phyloP scores from a whole-genome alignment of 2,797 vertebrate genomes.

The Spondyliosoma cantharus region DNA sequence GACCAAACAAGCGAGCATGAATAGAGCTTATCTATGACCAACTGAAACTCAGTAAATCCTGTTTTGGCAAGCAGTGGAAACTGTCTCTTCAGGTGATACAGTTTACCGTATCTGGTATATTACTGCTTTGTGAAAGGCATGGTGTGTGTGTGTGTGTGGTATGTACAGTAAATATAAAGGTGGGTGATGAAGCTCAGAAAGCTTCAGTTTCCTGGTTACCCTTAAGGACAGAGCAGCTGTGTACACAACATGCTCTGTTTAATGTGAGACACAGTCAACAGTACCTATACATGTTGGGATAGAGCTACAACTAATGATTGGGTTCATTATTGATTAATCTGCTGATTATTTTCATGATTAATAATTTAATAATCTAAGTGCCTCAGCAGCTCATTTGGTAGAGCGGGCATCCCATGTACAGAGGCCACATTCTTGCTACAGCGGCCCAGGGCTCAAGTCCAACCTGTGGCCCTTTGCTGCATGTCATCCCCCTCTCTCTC shows the following conservation, averaged over 20 bases:
- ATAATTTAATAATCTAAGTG: too few relatives aligned
- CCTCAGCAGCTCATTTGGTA: too few relatives aligned
- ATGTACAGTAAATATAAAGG: conserved; percentile 38
- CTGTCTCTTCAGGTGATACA: neutral
- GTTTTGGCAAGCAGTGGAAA: conserved; percentile 26
- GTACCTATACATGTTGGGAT: neutral
- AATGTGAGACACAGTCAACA: neutral
- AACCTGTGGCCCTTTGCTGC: too few relatives aligned
- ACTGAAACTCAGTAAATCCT: conserved; percentile 7
- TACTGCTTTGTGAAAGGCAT: conserved; percentile 41
- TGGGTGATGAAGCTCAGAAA: conserved; percentile 11
- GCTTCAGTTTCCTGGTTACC: conserved; percentile 53
- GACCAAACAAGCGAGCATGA: neutral
- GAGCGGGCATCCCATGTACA: too few relatives aligned
- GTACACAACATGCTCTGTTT: conserved; percentile 46
- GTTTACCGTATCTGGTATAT: conserved; percentile 24
- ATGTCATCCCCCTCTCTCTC: too few relatives aligned
- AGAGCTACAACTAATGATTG: too few relatives aligned
- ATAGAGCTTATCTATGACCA: conserved; percentile 16
- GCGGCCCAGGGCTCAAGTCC: too few relatives aligned
- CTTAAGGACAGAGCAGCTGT: conserved; percentile 53
- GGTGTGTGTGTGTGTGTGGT: neutral
- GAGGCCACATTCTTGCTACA: too few relatives aligned
- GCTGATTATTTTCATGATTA: too few relatives aligned
- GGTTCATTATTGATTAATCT: too few relatives aligned